A percentile compares a stretch with the other conserved stretches of the same genome.
phyloP scores from a whole-genome alignment of 2,888 invertebrate species.

The Hanleya hanleyi region DNA sequence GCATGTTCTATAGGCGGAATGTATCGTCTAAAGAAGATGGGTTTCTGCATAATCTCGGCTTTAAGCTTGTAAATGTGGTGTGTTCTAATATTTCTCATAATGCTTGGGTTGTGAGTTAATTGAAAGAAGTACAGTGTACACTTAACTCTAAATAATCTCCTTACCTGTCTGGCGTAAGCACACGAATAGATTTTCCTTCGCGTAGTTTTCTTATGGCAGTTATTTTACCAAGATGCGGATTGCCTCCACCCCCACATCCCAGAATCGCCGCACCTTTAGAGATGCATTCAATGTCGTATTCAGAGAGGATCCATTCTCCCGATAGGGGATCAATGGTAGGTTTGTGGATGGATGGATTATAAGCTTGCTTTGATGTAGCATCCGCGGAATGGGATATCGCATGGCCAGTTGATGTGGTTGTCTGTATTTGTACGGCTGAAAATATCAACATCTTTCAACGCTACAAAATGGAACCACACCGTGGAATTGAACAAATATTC shows the following conservation, averaged over 20 bases:
- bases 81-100: no score
- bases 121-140: no score
- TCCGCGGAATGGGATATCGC: background rate
- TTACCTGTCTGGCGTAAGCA: constrained; percentile 54
- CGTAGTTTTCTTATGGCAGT: constrained; percentile 43
- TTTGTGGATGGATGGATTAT: background rate
- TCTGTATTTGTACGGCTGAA: background rate
- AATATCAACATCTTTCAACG: no score
- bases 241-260: constrained; percentile 69
- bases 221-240: constrained; percentile 57
- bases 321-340: constrained; percentile 34
- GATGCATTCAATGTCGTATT: constrained; percentile 67
- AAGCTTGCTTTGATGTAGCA: background rate
- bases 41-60: no score
- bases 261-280: constrained; percentile 67
- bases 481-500: no score
- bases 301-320: constrained; percentile 62
- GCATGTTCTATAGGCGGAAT: no score
- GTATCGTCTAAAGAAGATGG: no score
- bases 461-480: no score
- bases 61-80: no score
- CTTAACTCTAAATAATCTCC: no score
- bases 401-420: background rate
- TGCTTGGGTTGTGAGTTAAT: no score
- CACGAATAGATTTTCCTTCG: constrained; percentile 54